phyloP scores from a whole-genome alignment of 2,113 vertebrate genomes.

The Anolis sagrei region DNA sequence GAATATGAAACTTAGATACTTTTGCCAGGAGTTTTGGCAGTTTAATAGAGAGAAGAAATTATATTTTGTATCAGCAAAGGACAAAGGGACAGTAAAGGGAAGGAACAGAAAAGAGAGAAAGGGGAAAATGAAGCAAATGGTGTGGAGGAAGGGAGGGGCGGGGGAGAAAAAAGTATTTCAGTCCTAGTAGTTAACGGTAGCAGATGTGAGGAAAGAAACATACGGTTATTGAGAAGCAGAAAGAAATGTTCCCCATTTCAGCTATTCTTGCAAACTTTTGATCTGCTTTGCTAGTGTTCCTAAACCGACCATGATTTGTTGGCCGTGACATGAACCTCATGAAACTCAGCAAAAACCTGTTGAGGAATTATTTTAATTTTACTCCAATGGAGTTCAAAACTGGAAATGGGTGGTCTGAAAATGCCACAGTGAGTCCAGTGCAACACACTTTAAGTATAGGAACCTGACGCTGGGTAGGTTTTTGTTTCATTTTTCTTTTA shows the following conservation, averaged over 20 bases:
- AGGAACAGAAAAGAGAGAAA: slow-evolving; percentile 5
- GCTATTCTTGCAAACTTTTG: background rate
- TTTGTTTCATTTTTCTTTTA: background rate
- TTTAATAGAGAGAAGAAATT: background rate
- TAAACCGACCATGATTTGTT: background rate
- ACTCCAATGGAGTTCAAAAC: background rate
- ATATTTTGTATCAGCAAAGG: slow-evolving; percentile 31
- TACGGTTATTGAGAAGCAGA: background rate
- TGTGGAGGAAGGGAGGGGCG: background rate
- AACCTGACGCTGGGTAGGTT: background rate
- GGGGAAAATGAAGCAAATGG: background rate
- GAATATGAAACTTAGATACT: background rate
- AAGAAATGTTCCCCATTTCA: background rate
- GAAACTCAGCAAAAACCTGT: background rate
- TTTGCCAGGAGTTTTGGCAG: background rate
- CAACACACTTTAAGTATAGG: background rate
- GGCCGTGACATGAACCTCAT: background rate
- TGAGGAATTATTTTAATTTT: slow-evolving; percentile 16
- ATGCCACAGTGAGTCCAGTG: accelerated
- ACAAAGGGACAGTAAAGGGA: slow-evolving; percentile 12
- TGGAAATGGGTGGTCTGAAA: background rate
- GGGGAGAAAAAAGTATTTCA: background rate
- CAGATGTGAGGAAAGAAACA: slow-evolving; percentile 30
- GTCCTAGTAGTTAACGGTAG: slow-evolving; percentile 14
- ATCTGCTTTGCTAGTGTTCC: background rate